phyloP scores from a whole-genome alignment of 1,140 invertebrate species.

The Cepaea nemoralis region DNA sequence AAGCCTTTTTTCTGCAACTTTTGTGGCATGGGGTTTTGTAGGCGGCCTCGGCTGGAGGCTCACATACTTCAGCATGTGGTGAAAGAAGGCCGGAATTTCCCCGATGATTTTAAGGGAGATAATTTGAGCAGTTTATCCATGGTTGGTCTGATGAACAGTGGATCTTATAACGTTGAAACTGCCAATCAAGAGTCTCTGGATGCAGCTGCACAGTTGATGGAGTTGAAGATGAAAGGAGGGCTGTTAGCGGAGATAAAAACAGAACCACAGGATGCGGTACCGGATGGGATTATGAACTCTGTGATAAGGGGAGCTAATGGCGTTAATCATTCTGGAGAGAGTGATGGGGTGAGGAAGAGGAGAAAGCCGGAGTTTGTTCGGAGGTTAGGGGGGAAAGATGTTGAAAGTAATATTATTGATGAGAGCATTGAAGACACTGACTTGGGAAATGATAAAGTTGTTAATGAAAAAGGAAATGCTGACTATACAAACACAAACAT shows the following conservation, averaged over 20 bases:
- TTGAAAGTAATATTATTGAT: not conserved
- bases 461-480: not conserved
- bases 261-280: slow-evolving; percentile 5
- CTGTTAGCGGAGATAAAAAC: not conserved
- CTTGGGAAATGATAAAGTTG: not conserved
- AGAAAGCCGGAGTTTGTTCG: slow-evolving; percentile 43
- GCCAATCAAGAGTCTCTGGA: slow-evolving; percentile 28
- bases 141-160: slow-evolving; percentile 1
- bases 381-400: slow-evolving; percentile 15
- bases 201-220: slow-evolving; percentile 11
- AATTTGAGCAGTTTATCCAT: slow-evolving; percentile 10
- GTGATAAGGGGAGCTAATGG: slow-evolving; percentile 11
- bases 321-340: not conserved
- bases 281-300: not conserved
- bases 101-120: slow-evolving; percentile 6
- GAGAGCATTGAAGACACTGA: not conserved
- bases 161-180: not conserved
- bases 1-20: slow-evolving; percentile 53
- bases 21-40: slow-evolving; percentile 51
- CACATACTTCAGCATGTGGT: slow-evolving; percentile 44
- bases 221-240: slow-evolving; percentile 8
- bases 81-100: slow-evolving; percentile 18
- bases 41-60: slow-evolving; percentile 44
- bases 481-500: not conserved
- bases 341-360: slow-evolving; percentile 24